Base-by-base conservation (phyloP, 2,888 invertebrate genomes). In the Drosophila incognita region DNA sequence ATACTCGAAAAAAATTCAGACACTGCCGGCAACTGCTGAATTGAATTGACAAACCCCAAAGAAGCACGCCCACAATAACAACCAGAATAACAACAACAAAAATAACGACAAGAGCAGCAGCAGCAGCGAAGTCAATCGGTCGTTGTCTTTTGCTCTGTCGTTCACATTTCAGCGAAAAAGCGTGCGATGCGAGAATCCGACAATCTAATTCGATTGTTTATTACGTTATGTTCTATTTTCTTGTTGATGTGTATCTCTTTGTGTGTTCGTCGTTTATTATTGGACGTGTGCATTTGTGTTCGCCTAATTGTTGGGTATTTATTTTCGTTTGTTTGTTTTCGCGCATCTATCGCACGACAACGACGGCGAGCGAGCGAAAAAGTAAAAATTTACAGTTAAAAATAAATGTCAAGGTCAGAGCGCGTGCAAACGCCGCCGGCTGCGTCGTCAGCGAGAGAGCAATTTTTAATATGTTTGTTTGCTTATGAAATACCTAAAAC, bases 351-450 rank as follows among this genome's bases (percentile, higher is more conserved):
- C 56, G 36, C 54, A 61, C 64, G 61, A 11, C 64, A 57, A 7
- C 27, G 24, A n/a, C 38, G 5, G 38, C 42, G 54, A 65, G 62
- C 56, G 69, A 76, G 72, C 82, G 82, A 80, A 83, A 81, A 80
- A 74, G 76, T 79, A 75, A 56, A 89, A 85, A 72, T 79, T 74
- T 85, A 76, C 69, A 81, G 78, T 87, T 91, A 92, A 84, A 91
- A 92, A 92, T 91, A 91, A 91, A 91, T 91, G 91, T 92, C 91
- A 91, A 91, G 92, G 91, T 91, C 91, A 83, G 68, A 76, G 64
- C 69, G 64, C 65, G 38, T 61, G 35, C 58, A 24, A 29, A 15
- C 36, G 57, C 36, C 48, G 18, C 48, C 60, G 21, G 31, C 40
- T 42, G 53, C 51, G 42, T n/a, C 27, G 65, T 66, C 58, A 53